These are phyloP conservation scores for Halichoeres trimaculatus DNA, from an alignment of 2,113 vertebrate genomes.

Conservation along the genomic window DNA sequence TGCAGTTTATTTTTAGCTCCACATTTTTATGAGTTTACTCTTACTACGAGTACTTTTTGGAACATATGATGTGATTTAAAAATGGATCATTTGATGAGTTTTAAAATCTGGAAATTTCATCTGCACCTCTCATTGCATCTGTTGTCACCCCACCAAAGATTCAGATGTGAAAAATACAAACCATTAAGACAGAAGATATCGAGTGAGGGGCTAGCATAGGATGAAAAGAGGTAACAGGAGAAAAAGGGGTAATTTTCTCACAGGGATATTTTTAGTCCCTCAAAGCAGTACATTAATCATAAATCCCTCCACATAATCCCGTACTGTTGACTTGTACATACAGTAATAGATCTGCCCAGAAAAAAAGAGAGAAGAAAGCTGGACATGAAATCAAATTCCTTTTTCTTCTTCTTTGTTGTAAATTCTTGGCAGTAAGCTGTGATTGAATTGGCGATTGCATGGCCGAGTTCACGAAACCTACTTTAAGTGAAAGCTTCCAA, in stretches of 20 bases:
- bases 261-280: slow-evolving; percentile 48
- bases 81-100: slow-evolving; percentile 49
- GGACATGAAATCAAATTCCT: slow-evolving; percentile 63
- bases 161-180: slow-evolving; percentile 4
- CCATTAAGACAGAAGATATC: slow-evolving; percentile 13
- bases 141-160: slow-evolving; percentile 18
- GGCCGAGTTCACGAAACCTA: slow-evolving; percentile 53
- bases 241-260: slow-evolving; percentile 49
- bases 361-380: slow-evolving; percentile 71
- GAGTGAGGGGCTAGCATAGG: slow-evolving; percentile 17
- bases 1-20: slow-evolving; percentile 70
- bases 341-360: slow-evolving; percentile 62
- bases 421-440: slow-evolving; percentile 55
- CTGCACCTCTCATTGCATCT: neutral
- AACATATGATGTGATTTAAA: slow-evolving; percentile 69
- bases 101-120: slow-evolving; percentile 57
- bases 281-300: slow-evolving; percentile 66
- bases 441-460: slow-evolving; percentile 68
- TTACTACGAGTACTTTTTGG: slow-evolving; percentile 61
- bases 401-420: slow-evolving; percentile 58
- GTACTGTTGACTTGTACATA: slow-evolving; percentile 60
- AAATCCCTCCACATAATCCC: slow-evolving; percentile 57
- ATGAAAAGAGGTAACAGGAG: slow-evolving; percentile 19
- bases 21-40: slow-evolving; percentile 56
- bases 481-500: slow-evolving; percentile 59